A percentile compares a stretch with the other conserved stretches of the same genome.
These are phyloP conservation scores for Choristoneura rosaceana DNA, from an alignment of 2,888 invertebrate genomes.

Conservation along the genomic window DNA sequence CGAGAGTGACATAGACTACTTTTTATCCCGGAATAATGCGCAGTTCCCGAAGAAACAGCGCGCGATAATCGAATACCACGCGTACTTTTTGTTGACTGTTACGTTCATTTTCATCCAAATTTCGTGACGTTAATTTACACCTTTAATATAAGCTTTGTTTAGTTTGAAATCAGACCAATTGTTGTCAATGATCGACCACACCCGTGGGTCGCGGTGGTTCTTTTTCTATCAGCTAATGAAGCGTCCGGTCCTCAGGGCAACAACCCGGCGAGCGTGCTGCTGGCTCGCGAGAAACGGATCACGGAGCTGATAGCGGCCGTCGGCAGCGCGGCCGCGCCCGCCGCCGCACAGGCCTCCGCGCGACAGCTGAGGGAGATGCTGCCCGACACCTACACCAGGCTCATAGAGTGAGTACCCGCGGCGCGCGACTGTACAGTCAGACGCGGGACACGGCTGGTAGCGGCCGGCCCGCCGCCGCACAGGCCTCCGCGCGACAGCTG, in stretches of 20 bases:
- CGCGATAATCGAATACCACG: too few relatives aligned
- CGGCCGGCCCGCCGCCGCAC: constrained; percentile 17
- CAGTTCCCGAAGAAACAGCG: too few relatives aligned
- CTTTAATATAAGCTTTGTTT: too few relatives aligned
- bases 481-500: background rate
- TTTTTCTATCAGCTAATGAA: background rate
- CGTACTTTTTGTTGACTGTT: too few relatives aligned
- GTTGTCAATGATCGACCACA: too few relatives aligned
- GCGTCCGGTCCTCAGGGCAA: constrained; percentile 26
- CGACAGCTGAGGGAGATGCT: background rate
- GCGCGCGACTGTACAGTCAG: too few relatives aligned
- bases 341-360: constrained; percentile 2
- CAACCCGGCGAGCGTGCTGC: constrained; percentile 39
- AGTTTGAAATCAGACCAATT: too few relatives aligned
- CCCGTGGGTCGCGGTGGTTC: too few relatives aligned
- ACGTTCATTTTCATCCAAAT: too few relatives aligned
- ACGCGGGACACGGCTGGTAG: background rate
- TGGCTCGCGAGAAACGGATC: constrained; percentile 10
- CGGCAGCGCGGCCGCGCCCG: constrained; percentile 14
- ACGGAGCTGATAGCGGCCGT: background rate
- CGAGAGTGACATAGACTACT: too few relatives aligned
- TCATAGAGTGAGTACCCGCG: constrained; percentile 1
- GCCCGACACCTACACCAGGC: constrained; percentile 12
- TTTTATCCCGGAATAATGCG: too few relatives aligned
- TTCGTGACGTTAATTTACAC: too few relatives aligned